Conservation (phyloP, 2,113 vertebrate species). For the Gobius niger region DNA sequence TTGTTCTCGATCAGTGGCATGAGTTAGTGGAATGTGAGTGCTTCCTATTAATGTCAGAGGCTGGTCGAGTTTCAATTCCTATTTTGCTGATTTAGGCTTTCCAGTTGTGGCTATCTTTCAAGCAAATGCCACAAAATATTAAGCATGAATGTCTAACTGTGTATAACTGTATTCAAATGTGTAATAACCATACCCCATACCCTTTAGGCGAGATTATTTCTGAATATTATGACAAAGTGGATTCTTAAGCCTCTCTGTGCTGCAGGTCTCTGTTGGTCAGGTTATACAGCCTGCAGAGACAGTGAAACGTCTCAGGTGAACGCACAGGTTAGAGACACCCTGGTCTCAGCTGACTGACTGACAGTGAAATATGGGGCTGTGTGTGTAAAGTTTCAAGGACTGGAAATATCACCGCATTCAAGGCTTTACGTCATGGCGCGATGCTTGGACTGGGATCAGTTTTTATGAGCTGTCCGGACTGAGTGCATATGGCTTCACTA, state of each 20-base stretch:
- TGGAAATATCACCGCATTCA: conserved; percentile 60
- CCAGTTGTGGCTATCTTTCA: too few species aligned
- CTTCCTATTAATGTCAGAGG: too few species aligned
- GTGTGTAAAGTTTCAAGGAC: conserved; percentile 70
- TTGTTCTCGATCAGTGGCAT: background rate
- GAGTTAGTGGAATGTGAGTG: background rate
- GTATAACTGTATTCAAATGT: too few species aligned
- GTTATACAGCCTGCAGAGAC: conserved; percentile 27
- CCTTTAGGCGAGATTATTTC: background rate
- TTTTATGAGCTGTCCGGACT: conserved; percentile 50
- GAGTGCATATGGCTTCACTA: conserved; percentile 45
- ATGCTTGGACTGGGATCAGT: conserved; percentile 45
- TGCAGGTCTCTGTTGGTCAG: conserved; percentile 15
- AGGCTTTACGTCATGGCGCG: conserved; percentile 55
- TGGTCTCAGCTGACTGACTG: conserved; percentile 45
- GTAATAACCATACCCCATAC: too few species aligned
- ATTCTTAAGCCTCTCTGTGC: background rate
- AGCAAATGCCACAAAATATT: too few species aligned
- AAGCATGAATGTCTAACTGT: too few species aligned
- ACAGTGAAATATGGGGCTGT: conserved; percentile 54
- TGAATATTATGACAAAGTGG: background rate
- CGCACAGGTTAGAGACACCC: conserved; percentile 58
- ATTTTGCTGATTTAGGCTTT: too few species aligned
- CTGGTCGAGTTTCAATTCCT: too few species aligned
- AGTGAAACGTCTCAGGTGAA: conserved; percentile 51